These are phyloP conservation scores for Chionis minor DNA, from an alignment of 2,113 vertebrate genomes.

Conservation along the genomic window DNA sequence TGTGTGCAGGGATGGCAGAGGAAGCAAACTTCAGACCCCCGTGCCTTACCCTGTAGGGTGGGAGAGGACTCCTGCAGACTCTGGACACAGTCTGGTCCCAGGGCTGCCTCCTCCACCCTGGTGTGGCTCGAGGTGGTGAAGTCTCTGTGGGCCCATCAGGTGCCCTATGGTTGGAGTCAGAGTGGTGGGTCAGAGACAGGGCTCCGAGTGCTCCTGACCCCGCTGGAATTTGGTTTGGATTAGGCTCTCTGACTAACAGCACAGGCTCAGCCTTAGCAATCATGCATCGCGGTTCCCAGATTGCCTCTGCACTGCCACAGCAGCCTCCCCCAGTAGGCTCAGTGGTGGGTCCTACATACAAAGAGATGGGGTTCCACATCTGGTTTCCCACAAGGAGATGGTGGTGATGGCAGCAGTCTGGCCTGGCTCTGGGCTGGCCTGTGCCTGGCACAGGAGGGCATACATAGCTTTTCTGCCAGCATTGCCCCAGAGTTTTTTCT, in stretches of 20 bases:
- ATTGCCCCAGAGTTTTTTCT: not conserved
- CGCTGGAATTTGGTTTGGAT: not conserved
- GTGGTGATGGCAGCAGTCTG: not conserved
- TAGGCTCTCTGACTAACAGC: not conserved
- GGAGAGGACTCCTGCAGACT: not conserved
- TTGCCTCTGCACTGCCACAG: not conserved
- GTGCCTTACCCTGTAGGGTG: not conserved
- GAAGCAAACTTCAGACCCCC: not conserved
- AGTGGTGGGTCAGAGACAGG: not conserved
- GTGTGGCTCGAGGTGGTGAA: fast-evolving
- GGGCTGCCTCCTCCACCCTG: not conserved
- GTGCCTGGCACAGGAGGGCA: fast-evolving
- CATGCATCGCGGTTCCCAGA: fast-evolving
- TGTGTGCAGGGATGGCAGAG: not conserved
- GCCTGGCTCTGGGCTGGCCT: not conserved
- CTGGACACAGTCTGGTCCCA: not conserved
- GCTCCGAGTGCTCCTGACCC: not conserved
- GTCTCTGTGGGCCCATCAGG: fast-evolving
- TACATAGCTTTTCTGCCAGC: not conserved
- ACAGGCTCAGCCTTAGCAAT: not conserved
- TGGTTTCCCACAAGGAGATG: not conserved
- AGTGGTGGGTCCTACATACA: fast-evolving
- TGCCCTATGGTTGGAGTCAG: not conserved
- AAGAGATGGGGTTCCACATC: not conserved
- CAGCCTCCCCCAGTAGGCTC: fast-evolving